A percentile compares a stretch with the other conserved stretches of the same genome.
Conservation (phyloP, 1,140 invertebrate genomes). For the Conus betulinus region DNA sequence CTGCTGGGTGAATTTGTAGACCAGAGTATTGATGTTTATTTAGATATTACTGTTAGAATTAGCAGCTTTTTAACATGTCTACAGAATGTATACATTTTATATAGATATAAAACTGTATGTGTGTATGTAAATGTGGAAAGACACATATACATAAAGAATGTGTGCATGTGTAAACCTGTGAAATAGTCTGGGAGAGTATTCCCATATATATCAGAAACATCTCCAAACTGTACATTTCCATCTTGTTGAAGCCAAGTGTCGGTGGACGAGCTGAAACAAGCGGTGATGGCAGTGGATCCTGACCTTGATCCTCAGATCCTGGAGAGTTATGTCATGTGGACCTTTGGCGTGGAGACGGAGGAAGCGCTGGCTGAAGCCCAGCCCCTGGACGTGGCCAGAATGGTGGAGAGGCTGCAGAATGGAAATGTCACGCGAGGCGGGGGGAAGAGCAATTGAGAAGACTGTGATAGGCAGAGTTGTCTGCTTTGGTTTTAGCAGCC, state of each 20-base stretch:
- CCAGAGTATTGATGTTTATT: too few relatives aligned
- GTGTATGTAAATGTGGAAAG: not conserved
- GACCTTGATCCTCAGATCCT: conserved; percentile 61
- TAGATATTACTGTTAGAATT: too few relatives aligned
- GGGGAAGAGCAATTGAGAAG: too few relatives aligned
- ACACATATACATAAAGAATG: not conserved
- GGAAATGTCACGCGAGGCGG: conserved; percentile 49
- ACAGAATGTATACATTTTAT: not conserved
- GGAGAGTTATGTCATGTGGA: conserved; percentile 64
- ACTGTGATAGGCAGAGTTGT: too few relatives aligned
- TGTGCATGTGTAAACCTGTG: not conserved
- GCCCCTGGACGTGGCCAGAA: conserved; percentile 53
- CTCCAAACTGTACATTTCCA: conserved; percentile 12
- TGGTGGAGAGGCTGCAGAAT: conserved; percentile 59
- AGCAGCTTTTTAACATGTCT: not conserved
- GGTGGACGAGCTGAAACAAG: conserved; percentile 63
- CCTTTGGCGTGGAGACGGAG: conserved; percentile 47
- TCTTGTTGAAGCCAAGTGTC: conserved; percentile 60
- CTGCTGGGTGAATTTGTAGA: too few relatives aligned
- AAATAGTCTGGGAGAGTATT: not conserved
- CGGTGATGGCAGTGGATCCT: conserved; percentile 62
- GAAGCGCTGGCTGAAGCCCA: conserved; percentile 54
- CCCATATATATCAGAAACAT: not conserved
- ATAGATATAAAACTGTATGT: not conserved
- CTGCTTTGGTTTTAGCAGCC: too few relatives aligned